Evolutionary conservation across 1,140 invertebrate genomes (phyloP), one percentile per base, ranked within the genome.

Genomic region (Bombus sibiricus): DNA sequence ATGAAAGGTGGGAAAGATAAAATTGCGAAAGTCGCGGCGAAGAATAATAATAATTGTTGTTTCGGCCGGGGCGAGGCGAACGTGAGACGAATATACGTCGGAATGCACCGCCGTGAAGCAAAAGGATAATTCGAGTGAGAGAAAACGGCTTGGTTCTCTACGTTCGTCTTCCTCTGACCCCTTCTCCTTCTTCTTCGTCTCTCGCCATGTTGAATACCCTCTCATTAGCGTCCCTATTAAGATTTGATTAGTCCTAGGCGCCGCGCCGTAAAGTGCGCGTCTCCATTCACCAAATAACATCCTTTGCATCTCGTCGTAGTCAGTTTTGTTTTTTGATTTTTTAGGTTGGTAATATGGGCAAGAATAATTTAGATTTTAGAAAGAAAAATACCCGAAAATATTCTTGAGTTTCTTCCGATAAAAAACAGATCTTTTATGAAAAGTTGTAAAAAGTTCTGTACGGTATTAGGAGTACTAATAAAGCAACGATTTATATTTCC

Each of bases 211-310:
- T 90, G 89, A 93, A 94, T 94, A 92, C 92, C 90, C 92, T 90
- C 93, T 95, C 93, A 94, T 94, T 94, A 95, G 91, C 93, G 91
- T 88, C 91, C 91, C 92, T 93, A 94, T 94, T 93, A 94, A 93
- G 90, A 93, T 94, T 94, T 94, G 92, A 94, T 94, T 94, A 93
- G 92, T 92, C 89, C 81, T 90, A 88, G 90, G 79, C 83, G 89
- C 87, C 87, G 88, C 81, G 89, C 86, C 87, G 88, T 91, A 91
- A 93, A 93, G 93, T 88, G 89, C 88, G 88, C 89, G 88, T 89
- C 81, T 86, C 85, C 89, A 92, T 93, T 93, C 89, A 77, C 85
- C 81, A 91, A 93, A 93, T 93, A 93, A 93, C 89, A 93, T 92
- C 83, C 90, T 89, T 89, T 81, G 88, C 32, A 28, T 32, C 37